A percentile compares a stretch with the other conserved stretches of the same genome.
Conservation (phyloP, 2,888 invertebrate genomes). For the Plagiodera versicolora region DNA sequence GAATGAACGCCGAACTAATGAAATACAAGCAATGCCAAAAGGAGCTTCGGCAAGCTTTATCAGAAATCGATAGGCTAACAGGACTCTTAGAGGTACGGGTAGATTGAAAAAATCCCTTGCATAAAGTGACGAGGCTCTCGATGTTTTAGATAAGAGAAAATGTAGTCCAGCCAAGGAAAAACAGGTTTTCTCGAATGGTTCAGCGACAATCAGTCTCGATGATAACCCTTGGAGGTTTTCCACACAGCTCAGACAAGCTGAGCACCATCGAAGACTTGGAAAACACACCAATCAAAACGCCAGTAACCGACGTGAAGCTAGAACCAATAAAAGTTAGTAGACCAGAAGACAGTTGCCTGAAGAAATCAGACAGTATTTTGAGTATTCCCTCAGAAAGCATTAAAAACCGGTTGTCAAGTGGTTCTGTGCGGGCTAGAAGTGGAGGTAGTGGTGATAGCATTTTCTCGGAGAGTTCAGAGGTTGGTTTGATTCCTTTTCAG, state of each 20-base stretch:
- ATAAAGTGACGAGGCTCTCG: background rate
- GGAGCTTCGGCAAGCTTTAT: conserved; percentile 65
- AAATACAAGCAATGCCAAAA: conserved; percentile 72
- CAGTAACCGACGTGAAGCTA: conserved; percentile 51
- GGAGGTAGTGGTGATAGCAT: conserved; percentile 28
- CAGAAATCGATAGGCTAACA: conserved; percentile 64
- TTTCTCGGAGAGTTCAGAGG: conserved; percentile 12
- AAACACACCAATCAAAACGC: conserved; percentile 46
- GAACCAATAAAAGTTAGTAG: conserved; percentile 36
- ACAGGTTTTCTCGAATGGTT: conserved; percentile 32
- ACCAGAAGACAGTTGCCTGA: conserved; percentile 32
- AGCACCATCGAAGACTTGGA: conserved; percentile 18
- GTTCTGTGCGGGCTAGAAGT: conserved; percentile 43
- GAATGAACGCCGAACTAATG: conserved; percentile 67
- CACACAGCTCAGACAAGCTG: conserved; percentile 24
- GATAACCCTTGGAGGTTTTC: conserved; percentile 29
- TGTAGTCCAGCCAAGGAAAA: conserved; percentile 32
- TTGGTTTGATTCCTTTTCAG: background rate
- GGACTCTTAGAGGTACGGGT: conserved; percentile 61
- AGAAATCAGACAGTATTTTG: conserved; percentile 53
- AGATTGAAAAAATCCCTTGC: background rate
- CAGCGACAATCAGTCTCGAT: conserved; percentile 36
- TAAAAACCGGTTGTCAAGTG: conserved; percentile 60
- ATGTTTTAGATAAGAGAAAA: conserved; percentile 37
- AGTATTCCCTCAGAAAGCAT: conserved; percentile 60